Percentiles rank a stretch among this genome's conserved stretches.
Conservation (phyloP, 2,113 vertebrate species). For the Oncorhynchus clarkii region DNA sequence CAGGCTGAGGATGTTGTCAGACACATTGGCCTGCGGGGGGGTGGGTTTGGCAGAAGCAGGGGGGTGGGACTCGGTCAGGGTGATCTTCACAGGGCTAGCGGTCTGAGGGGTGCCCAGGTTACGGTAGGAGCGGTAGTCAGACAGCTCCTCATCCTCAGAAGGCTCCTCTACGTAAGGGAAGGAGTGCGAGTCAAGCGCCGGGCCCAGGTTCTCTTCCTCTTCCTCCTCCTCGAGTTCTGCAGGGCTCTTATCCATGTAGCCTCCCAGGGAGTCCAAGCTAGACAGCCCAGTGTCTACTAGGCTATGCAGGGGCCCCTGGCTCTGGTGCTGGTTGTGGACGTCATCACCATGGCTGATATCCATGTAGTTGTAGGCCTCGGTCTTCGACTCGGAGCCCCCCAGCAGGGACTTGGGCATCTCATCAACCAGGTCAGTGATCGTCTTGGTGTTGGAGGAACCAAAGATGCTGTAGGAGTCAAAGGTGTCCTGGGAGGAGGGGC, state of each 20-base stretch:
- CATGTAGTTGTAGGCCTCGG: constrained; percentile 92
- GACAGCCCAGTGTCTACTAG: constrained; percentile 67
- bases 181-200: constrained; percentile 70
- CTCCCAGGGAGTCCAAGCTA: constrained; percentile 61
- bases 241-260: constrained; percentile 62
- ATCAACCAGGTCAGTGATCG: constrained; percentile 73
- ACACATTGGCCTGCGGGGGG: constrained; percentile 43
- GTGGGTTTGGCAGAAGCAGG: constrained; percentile 42
- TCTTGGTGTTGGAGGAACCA: constrained; percentile 84
- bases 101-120: constrained; percentile 70
- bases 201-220: constrained; percentile 64
- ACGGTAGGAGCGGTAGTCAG: constrained; percentile 75
- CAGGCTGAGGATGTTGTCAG: constrained; percentile 81
- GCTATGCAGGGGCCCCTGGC: constrained; percentile 29
- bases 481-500: constrained; percentile 66
- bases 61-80: constrained; percentile 77
- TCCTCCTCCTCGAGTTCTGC: constrained; percentile 54
- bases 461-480: constrained; percentile 78
- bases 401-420: constrained; percentile 82
- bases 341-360: constrained; percentile 88
- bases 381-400: constrained; percentile 78
- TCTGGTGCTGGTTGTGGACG: constrained; percentile 40
- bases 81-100: constrained; percentile 84
- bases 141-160: constrained; percentile 73
- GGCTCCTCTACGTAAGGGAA: constrained; percentile 81